Percentiles rank a stretch among this genome's conserved stretches.
These are phyloP conservation scores for Eurypyga helias DNA, from an alignment of 2,113 vertebrate species.

Conservation along the genomic window DNA sequence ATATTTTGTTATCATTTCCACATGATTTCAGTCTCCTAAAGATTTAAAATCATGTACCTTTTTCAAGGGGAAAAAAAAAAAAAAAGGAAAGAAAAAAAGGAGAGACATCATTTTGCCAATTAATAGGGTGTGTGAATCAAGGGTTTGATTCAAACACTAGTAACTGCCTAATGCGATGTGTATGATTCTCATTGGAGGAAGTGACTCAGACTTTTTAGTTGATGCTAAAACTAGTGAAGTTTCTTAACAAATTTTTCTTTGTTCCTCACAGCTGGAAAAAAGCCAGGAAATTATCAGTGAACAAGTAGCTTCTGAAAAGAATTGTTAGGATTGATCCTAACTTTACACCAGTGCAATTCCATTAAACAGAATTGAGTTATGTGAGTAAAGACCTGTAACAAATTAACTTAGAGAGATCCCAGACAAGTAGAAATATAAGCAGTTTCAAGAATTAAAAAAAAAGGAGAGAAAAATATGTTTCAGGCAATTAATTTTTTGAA, in stretches of 20 bases:
- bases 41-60: background rate
- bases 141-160: background rate
- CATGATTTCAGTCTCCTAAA: background rate
- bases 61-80: background rate
- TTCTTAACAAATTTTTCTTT: background rate
- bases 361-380: background rate
- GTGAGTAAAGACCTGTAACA: background rate
- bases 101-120: background rate
- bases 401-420: background rate
- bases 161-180: background rate
- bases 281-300: background rate
- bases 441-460: background rate
- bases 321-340: background rate
- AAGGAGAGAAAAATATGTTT: background rate
- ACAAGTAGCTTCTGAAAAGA: background rate
- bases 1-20: background rate
- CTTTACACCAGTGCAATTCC: background rate
- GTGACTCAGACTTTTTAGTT: conserved; percentile 14
- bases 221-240: background rate
- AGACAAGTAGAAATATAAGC: background rate
- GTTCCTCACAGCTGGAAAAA: background rate
- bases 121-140: background rate
- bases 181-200: background rate
- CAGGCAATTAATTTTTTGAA: background rate
- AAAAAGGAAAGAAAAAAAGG: no score